These are phyloP conservation scores for Ladona fulva DNA, from an alignment of 1,140 invertebrate species.

Conservation along the genomic window DNA sequence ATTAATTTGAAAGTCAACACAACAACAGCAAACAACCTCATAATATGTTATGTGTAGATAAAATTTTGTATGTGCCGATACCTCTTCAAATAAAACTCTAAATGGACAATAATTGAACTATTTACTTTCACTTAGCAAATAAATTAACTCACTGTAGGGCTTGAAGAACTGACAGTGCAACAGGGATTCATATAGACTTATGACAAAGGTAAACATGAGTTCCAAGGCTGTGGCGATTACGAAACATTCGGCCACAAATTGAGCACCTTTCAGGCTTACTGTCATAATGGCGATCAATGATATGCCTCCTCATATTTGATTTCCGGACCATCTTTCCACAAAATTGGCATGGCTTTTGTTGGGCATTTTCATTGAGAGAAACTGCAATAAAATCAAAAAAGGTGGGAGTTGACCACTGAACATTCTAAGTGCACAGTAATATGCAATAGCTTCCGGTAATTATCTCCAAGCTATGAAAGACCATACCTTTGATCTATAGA, in stretches of 20 bases:
- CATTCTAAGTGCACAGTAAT: not conserved
- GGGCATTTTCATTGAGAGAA: not conserved
- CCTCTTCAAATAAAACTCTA: not conserved
- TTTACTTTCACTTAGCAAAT: not conserved
- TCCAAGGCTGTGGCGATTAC: conserved; percentile 13
- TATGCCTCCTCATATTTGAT: conserved; percentile 17
- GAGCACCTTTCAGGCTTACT: not conserved
- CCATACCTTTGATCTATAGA: not conserved
- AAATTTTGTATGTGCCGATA: not conserved
- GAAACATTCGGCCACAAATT: conserved; percentile 12
- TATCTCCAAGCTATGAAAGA: not conserved
- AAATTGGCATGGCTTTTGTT: conserved; percentile 6
- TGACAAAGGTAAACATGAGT: conserved; percentile 14
- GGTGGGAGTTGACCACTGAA: not conserved
- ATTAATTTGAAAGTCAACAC: too few relatives aligned
- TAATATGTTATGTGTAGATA: too few relatives aligned
- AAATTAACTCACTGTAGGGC: not conserved
- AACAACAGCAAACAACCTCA: too few relatives aligned
- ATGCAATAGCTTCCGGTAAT: not conserved
- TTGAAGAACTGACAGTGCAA: not conserved
- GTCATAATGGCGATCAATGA: conserved; percentile 13
- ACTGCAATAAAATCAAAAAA: not conserved
- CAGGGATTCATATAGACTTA: not conserved
- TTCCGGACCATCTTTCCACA: conserved; percentile 15
- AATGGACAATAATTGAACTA: too few relatives aligned